Evolutionary conservation across 2,113 vertebrate species (phyloP), one percentile per base, ranked within the genome.

Genomic region (Hippotragus niger): DNA sequence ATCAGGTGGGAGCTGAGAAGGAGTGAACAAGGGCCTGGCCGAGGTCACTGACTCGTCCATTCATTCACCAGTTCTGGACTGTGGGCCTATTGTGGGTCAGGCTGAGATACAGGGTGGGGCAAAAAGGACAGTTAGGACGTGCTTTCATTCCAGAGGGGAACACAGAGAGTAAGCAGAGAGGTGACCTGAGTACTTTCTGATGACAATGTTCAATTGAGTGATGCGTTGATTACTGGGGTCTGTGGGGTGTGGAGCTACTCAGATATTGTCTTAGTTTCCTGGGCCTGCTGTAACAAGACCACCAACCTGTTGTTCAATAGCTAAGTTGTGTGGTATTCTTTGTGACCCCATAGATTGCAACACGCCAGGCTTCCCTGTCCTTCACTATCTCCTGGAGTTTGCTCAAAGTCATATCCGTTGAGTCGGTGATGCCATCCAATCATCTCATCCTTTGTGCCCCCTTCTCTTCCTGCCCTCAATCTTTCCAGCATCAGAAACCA

Each of bases 221-320:
- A 19, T 1, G 0, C 6, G 2, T 45, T 0, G 2, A 29, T 40
- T 31, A 2, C 0, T 8, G 33, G 40, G 33, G 15, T 4, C 2
- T 0, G 12, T 6, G 12, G 29, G 33, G 5, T 33, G 0, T 13
- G 19, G 83, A 19, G 40, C 3, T 4, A 5, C 11, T n/a, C 19
- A 58, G 76, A 29, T 0, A 7, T 0, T 1, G 33, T 4, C 2
- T 19, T 50, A 1, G 1, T 33, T 25, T 36, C 25, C 57, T 14
- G 0, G 9, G 31, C 36, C 76, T 23, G 33, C 43, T 25, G 2
- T 31, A 12, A 64, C 82, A 27, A 15, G 0, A 2, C 21, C 88
- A 47, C 33, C 4, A 43, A 11, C 7, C 23, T 27, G 71, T 76
- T 76, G 71, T 43, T 76, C 71, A 76, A 21, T 27, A 7, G 40